Base-by-base conservation (phyloP, 2,113 vertebrate genomes). In the Dinomys branickii region DNA sequence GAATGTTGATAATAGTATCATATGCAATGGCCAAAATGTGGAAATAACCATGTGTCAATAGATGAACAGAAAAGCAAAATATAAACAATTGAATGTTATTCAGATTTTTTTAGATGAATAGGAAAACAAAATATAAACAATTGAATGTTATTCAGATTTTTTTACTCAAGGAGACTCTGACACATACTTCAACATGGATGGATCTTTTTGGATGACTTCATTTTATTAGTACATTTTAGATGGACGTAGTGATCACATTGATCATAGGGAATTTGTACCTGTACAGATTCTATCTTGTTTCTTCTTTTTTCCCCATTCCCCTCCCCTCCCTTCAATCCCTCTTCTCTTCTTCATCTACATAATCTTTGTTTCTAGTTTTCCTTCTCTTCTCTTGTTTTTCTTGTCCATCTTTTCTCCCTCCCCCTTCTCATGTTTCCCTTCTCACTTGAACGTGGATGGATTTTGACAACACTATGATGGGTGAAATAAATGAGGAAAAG, bases 401-500 rank as follows among this genome's bases (percentile, higher is more conserved):
- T 75, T 35, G 30, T n/a, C 73, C 12, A 47, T 44, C 5, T 24
- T 47, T 28, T 28, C 1, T 8, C 17, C 7, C n/a, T 22, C 9
- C 17, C 35, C n/a, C 73, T 7, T 28, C 41, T 28, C 12, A 44
- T 26, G 10, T 7, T 33, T 13, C 6, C 26, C 41, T 75, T 44
- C 41, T 24, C 5, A 28, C 28, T 47, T 75, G 41, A 77, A 77
- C 13, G 7, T 77, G 26, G 44, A 7, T 75, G 24, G 56, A 73
- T 65, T 65, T 92, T 75, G 54, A 85, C 35, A 30, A 81, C 24
- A 52, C 73, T 41, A 28, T 81, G 75, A 3, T 65, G 85, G 35
- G 22, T 90, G 78, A 87, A 88, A 69, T 91, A 83, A 82, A n/a
- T 65, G 47, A 71, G 47, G 65, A 75, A 90, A 95, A 63, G 30